Base-by-base conservation (phyloP, 2,797 vertebrate genomes). In the Petrocephalus sullivani region DNA sequence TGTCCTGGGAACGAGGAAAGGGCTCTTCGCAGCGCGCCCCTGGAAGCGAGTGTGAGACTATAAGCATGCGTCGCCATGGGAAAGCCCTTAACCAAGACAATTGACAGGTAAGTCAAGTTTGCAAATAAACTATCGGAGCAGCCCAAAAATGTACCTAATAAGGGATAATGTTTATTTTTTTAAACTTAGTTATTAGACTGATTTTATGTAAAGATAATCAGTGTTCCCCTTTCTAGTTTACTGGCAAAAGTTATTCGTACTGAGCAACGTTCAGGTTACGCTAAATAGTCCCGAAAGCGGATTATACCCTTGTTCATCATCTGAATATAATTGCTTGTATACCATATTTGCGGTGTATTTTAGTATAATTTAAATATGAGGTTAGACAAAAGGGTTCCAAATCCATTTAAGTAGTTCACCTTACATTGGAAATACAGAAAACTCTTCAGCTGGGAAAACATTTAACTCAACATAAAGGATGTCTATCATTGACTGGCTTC, bases 51-150 rank as follows among this genome's bases (percentile, higher is more conserved):
- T 37, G 10, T 60, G 57, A n/a, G 57, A 16, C 37, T 56, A 61
- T 19, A 81, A 67, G 86, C 86, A 88, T 89, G 85, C 23, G 82
- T 85, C 86, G 90, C 56, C 58, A 93, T 93, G 92, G 92, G 92
- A 53, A 91, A 90, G 89, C 82, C 19, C 83, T 58, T 91, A 16
- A 88, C 89, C 19, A 91, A 83, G 78, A 23, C 89, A 28, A 4
- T 92, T 75, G 90, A 91, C 21, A 91, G 90, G 92, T 93, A 86
- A 91, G 92, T 91, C 33, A 21, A 75, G 67, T 41, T 41, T 16
- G 14, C 33, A 75, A 41, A 33, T 37, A 41, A 75, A 75, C 33
- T 75, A 37, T 14, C 33, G 37, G 67, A 75, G 37, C 33, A 37
- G 28, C 16, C 33, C 16, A 14, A 75, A 7, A 41, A 75, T 2